Conservation (phyloP, 2,888 invertebrate species). For the Acanthosepion esculentum region DNA sequence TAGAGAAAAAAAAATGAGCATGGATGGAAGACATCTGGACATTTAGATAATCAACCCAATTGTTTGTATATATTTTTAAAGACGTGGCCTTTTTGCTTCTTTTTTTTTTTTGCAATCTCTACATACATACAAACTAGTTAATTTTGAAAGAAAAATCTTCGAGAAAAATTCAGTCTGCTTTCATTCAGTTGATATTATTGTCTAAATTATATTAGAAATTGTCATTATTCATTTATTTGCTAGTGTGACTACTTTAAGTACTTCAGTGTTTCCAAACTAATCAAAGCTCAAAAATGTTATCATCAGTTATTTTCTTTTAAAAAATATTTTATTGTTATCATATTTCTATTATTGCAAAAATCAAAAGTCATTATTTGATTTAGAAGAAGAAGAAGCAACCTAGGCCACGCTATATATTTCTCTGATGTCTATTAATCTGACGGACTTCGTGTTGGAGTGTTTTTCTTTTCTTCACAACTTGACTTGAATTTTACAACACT, state of each 20-base stretch:
- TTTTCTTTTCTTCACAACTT: not conserved
- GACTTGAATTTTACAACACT: not conserved
- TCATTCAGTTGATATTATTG: too few species aligned
- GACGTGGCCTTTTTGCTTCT: conserved; percentile 33
- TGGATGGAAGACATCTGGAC: not conserved
- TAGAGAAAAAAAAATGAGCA: not conserved
- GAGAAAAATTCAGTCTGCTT: too few species aligned
- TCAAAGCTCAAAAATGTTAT: too few species aligned
- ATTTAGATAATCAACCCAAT: not conserved
- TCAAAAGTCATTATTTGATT: not conserved
- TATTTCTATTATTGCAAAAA: not conserved
- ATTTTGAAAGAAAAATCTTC: too few species aligned
- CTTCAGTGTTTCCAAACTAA: too few species aligned
- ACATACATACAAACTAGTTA: too few species aligned
- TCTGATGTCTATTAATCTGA: not conserved
- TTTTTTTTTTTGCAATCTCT: not conserved
- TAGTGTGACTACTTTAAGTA: too few species aligned
- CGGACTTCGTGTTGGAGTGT: not conserved
- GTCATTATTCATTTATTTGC: too few species aligned
- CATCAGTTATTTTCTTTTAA: too few species aligned
- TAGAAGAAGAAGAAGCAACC: not conserved
- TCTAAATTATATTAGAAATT: too few species aligned
- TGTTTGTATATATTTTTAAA: not conserved
- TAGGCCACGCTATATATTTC: not conserved
- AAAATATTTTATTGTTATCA: too few species aligned